A percentile compares a stretch with the other conserved stretches of the same genome.
phyloP scores from a whole-genome alignment of 2,888 invertebrate species.

The Heteropelma amictum region DNA sequence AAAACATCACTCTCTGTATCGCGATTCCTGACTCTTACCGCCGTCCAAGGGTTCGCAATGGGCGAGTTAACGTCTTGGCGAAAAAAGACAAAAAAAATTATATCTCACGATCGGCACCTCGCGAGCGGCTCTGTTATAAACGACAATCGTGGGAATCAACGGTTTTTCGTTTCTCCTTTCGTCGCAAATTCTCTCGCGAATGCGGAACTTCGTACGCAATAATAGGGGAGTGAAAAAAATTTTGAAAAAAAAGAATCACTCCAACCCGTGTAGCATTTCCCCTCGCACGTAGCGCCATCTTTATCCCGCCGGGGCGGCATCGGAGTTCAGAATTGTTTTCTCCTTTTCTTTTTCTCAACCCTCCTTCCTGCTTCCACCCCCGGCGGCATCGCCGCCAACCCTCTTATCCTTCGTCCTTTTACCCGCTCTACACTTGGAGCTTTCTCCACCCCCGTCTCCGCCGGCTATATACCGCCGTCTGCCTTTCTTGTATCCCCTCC shows the following conservation, averaged over 20 bases:
- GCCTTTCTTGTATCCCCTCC: constrained; percentile 36
- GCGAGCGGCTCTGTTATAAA: not conserved
- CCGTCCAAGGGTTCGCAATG: constrained; percentile 67
- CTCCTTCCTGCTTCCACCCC: too few relatives aligned
- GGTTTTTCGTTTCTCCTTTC: too few relatives aligned
- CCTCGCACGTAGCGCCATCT: constrained; percentile 33
- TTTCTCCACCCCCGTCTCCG: constrained; percentile 12
- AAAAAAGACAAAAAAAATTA: constrained; percentile 3
- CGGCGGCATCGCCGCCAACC: too few relatives aligned
- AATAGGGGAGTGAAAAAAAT: too few relatives aligned
- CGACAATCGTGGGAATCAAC: too few relatives aligned
- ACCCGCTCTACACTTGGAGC: constrained; percentile 54
- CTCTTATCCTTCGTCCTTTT: constrained; percentile 50
- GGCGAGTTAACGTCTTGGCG: constrained; percentile 58
- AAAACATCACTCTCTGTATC: constrained; percentile 23
- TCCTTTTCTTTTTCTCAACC: constrained; percentile 28
- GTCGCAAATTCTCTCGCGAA: too few relatives aligned
- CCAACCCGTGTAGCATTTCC: too few relatives aligned
- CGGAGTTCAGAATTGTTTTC: constrained; percentile 37
- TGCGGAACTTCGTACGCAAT: too few relatives aligned
- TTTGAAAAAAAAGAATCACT: too few relatives aligned
- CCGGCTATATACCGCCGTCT: constrained; percentile 23
- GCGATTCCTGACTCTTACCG: constrained; percentile 70
- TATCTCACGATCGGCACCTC: not conserved
- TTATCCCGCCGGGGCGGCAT: constrained; percentile 32